Evolutionary conservation across 2,888 invertebrate species (phyloP).

Genomic region (Nezara viridula): DNA sequence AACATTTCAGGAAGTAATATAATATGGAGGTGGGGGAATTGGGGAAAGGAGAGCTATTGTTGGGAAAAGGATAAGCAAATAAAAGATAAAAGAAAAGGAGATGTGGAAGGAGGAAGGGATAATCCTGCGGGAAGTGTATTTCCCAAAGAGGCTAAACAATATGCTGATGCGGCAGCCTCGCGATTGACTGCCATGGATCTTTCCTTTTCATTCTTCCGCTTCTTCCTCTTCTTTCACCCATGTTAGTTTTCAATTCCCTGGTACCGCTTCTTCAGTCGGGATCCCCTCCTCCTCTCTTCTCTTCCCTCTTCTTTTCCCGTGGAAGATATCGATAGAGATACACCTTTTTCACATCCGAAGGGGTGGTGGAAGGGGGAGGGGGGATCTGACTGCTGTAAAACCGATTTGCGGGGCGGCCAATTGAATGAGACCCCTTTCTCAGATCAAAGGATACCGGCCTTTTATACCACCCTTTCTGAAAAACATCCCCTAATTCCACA

Average conservation of each 20-base stretch:
- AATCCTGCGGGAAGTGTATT: conserved; percentile 33
- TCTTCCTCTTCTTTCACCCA: neutral
- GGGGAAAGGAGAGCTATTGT: neutral
- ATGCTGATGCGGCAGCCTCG: neutral
- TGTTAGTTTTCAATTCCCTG: neutral
- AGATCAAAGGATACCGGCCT: neutral
- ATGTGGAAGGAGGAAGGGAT: neutral
- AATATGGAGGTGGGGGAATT: neutral
- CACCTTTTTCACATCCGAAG: neutral
- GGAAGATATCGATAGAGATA: conserved; percentile 21
- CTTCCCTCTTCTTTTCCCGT: too few species aligned
- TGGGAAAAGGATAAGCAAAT: neutral
- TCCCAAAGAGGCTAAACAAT: conserved; percentile 15
- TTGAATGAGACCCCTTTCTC: neutral
- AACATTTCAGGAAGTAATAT: neutral
- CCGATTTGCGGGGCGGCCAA: neutral
- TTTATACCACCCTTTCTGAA: neutral
- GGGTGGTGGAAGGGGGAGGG: too few species aligned
- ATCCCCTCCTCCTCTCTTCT: neutral
- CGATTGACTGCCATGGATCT: conserved; percentile 21
- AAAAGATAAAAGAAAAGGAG: conserved; percentile 5
- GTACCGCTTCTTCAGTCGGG: neutral
- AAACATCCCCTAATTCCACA: conserved; percentile 3
- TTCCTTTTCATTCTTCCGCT: neutral
- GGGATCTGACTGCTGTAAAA: conserved; percentile 4